These are phyloP conservation scores for Onychomys arenicola DNA, from an alignment of 2,797 vertebrate species.

Conservation along the genomic window DNA sequence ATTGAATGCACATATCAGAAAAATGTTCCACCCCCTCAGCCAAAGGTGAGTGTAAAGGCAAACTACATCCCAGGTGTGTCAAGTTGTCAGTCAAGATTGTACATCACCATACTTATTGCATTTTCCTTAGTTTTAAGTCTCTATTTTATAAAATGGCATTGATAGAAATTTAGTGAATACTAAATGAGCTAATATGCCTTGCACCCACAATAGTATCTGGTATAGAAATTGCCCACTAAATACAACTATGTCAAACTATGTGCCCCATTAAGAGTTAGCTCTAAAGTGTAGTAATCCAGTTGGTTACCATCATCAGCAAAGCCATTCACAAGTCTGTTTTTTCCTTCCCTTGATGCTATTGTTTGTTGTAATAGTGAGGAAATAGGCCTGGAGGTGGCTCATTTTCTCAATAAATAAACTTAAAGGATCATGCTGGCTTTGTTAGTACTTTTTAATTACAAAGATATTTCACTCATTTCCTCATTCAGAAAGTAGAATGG, in stretches of 20 bases:
- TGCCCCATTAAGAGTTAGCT: not conserved
- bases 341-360: constrained; percentile 32
- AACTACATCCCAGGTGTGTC: not conserved
- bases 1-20: not conserved
- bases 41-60: not conserved
- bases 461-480: constrained; percentile 64
- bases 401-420: constrained; percentile 71
- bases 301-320: constrained; percentile 21
- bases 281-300: not conserved
- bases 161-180: not conserved
- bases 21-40: not conserved
- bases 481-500: constrained; percentile 42
- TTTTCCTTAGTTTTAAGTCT: constrained; percentile 5
- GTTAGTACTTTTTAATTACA: constrained; percentile 69
- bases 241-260: not conserved
- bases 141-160: not conserved
- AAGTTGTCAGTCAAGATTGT: not conserved
- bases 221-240: constrained; percentile 24
- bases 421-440: constrained; percentile 59
- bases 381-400: constrained; percentile 52
- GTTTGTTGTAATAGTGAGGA: constrained; percentile 60
- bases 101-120: not conserved
- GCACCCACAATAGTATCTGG: not conserved
- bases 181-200: not conserved
- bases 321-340: not conserved